A percentile compares a stretch with the other conserved stretches of the same genome.
Evolutionary conservation across 2,113 vertebrate species (phyloP).

Genomic region (Alouatta palliata): DNA sequence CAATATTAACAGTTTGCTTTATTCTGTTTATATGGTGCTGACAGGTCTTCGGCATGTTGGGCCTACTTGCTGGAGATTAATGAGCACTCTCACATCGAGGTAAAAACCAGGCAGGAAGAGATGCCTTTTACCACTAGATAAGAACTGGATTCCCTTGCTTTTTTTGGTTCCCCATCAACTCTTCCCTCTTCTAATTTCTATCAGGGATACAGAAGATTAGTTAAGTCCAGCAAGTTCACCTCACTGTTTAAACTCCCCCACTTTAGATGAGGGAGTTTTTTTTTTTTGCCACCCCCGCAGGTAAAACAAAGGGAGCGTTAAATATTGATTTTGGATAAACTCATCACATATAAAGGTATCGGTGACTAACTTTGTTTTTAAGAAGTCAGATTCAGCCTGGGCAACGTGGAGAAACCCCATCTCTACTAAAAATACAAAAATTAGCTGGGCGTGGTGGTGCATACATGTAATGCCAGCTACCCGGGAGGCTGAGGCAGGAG

Average conservation of each 20-base stretch:
- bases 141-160: slow-evolving; percentile 67
- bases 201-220: slow-evolving; percentile 56
- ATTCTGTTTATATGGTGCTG: slow-evolving; percentile 87
- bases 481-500: too few species aligned
- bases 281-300: too few species aligned
- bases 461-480: background rate
- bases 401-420: too few species aligned
- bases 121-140: slow-evolving; percentile 76
- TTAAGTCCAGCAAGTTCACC: slow-evolving; percentile 21
- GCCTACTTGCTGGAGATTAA: slow-evolving; percentile 84
- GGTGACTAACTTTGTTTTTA: background rate
- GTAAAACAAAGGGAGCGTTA: slow-evolving; percentile 53
- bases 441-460: background rate
- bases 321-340: slow-evolving; percentile 46
- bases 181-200: slow-evolving; percentile 54
- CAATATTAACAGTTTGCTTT: slow-evolving; percentile 88
- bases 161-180: background rate
- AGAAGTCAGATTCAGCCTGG: slow-evolving; percentile 20
- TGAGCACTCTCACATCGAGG: slow-evolving; percentile 76
- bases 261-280: background rate
- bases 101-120: slow-evolving; percentile 79
- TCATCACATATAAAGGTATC: slow-evolving; percentile 40
- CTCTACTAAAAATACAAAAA: too few species aligned
- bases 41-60: slow-evolving; percentile 84
- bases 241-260: slow-evolving; percentile 28